Percentiles rank a stretch among this genome's conserved stretches.
Evolutionary conservation across 2,113 vertebrate genomes (phyloP).

Genomic region (Microcebus ravelobensis): DNA sequence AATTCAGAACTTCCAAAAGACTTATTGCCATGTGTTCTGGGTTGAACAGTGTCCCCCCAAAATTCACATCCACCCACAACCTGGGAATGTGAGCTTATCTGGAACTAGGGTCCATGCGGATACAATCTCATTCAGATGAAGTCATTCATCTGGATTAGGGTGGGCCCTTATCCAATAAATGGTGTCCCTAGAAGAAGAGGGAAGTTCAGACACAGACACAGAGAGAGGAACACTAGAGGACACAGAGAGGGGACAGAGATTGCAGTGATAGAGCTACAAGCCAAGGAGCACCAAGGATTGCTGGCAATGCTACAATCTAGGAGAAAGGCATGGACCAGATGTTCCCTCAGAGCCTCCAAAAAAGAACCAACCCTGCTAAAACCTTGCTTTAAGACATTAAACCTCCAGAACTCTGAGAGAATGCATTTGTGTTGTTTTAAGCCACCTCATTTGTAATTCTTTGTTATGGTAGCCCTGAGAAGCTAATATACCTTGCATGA

Average conservation of each 20-base stretch:
- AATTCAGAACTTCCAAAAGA: background rate
- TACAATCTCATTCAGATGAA: background rate
- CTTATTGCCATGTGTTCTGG: background rate
- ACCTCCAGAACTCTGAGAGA: background rate
- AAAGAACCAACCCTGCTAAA: background rate
- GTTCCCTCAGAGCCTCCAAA: background rate
- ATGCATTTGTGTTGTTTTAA: background rate
- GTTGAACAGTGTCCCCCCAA: background rate
- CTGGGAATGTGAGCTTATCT: background rate
- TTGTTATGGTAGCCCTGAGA: background rate
- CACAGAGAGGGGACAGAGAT: background rate
- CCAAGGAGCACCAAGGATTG: background rate
- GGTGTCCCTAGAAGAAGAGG: background rate
- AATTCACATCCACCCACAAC: background rate
- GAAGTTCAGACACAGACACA: background rate
- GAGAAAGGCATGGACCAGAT: background rate
- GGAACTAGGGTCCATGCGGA: background rate
- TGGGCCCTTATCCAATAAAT: background rate
- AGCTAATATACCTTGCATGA: background rate
- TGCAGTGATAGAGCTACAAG: background rate
- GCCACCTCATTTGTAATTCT: background rate
- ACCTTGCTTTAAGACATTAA: background rate
- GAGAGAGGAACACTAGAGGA: background rate
- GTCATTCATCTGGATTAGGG: background rate
- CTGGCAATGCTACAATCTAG: too few relatives aligned